phyloP scores from a whole-genome alignment of 2,888 invertebrate genomes.

The Ormyrus labotus region DNA sequence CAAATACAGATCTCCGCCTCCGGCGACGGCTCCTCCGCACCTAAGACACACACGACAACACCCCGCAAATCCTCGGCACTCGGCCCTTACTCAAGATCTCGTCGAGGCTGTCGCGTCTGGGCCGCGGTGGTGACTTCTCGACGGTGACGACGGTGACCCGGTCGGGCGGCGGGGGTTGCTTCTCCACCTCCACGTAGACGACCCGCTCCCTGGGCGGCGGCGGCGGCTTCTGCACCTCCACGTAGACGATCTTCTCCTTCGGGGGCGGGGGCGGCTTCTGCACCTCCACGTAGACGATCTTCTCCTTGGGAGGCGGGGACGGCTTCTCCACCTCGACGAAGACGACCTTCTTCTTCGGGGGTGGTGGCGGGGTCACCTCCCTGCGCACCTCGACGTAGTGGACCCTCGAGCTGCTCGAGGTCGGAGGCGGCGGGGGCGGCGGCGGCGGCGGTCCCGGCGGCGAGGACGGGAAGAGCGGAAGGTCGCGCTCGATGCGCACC shows the following conservation, averaged over 20 bases:
- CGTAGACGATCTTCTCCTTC: no score
- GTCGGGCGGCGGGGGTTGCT: slow-evolving; percentile 15
- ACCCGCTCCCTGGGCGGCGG: no score
- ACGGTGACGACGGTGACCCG: no score
- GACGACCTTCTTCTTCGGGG: slow-evolving; percentile 27
- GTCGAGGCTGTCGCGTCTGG: not conserved
- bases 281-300: slow-evolving; percentile 27
- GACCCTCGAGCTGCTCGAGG: not conserved
- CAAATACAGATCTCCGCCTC: no score
- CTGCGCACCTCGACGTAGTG: slow-evolving; percentile 37
- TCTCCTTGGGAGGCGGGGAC: slow-evolving; percentile 31
- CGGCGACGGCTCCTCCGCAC: no score
- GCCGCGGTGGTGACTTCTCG: no score
- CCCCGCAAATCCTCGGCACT: not conserved
- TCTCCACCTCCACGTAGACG: no score
- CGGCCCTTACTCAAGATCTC: slow-evolving; percentile 35
- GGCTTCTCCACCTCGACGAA: slow-evolving; percentile 46
- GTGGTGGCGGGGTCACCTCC: slow-evolving; percentile 10
- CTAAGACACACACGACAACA: not conserved
- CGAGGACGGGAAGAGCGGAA: slow-evolving; percentile 8
- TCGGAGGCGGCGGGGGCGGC: not conserved
- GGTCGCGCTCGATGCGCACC: slow-evolving; percentile 35
- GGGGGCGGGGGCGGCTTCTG: slow-evolving; percentile 10
- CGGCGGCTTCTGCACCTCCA: no score
- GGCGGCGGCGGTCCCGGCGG: slow-evolving; percentile 31